Conservation (phyloP, 2,113 vertebrate genomes). For the Scatophagus argus region DNA sequence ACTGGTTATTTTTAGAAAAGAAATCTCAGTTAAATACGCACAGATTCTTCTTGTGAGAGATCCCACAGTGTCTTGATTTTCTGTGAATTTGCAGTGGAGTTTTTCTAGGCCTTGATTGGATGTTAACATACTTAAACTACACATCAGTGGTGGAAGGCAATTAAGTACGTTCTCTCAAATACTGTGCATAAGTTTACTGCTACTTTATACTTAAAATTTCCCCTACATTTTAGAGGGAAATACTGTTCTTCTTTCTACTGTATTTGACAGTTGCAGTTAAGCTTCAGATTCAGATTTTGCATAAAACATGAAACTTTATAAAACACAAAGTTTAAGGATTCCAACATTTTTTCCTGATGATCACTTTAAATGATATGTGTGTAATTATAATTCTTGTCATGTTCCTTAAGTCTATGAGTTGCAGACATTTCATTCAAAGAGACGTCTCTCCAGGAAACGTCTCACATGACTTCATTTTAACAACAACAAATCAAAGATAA, state of each 20-base stretch:
- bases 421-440: not conserved
- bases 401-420: not conserved
- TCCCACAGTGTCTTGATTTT: not conserved
- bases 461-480: not conserved
- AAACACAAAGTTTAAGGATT: not conserved
- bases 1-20: constrained; percentile 25
- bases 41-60: not conserved
- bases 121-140: not conserved
- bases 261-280: not conserved
- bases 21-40: constrained; percentile 10
- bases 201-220: not conserved
- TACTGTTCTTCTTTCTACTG: not conserved
- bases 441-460: too few species aligned
- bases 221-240: too few species aligned
- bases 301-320: not conserved
- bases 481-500: not conserved
- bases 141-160: not conserved
- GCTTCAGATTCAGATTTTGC: not conserved
- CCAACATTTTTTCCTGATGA: not conserved
- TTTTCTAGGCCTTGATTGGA: constrained; percentile 8
- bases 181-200: not conserved
- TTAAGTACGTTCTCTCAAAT: not conserved
- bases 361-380: not conserved
- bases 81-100: not conserved
- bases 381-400: not conserved